A percentile compares a stretch with the other conserved stretches of the same genome.
Conservation (phyloP, 1,140 invertebrate genomes). For the Hypothenemus hampei region DNA sequence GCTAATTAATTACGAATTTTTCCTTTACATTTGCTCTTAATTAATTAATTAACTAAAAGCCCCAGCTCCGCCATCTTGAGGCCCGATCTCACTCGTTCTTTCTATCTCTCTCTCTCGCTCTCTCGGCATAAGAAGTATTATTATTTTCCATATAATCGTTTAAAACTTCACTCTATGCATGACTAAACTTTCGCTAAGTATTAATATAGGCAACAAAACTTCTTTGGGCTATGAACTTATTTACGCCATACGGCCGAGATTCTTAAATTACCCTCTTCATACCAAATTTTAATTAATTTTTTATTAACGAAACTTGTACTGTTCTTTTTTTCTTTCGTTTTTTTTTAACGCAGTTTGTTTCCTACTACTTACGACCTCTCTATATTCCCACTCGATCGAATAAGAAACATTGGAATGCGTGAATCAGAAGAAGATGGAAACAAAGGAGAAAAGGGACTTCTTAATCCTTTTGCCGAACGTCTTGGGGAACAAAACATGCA, state of each 20-base stretch:
- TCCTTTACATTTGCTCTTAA: constrained; percentile 26
- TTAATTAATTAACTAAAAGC: constrained; percentile 32
- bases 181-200: constrained; percentile 28
- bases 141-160: constrained; percentile 31
- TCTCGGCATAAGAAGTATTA: constrained; percentile 26
- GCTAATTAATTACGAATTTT: constrained; percentile 27
- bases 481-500: constrained; percentile 29
- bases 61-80: constrained; percentile 20
- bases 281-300: too few relatives aligned
- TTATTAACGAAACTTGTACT: too few relatives aligned
- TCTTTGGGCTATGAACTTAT: constrained; percentile 16
- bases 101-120: too few relatives aligned
- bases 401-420: too few relatives aligned
- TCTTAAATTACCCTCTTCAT: neutral
- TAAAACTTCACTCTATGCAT: constrained; percentile 29
- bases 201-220: constrained; percentile 31
- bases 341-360: too few relatives aligned
- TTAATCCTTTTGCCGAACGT: constrained; percentile 23
- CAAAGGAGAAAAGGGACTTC: constrained; percentile 11
- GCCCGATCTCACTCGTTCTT: constrained; percentile 4
- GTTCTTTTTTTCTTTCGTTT: too few relatives aligned
- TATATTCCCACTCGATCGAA: too few relatives aligned
- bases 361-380: too few relatives aligned
- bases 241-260: constrained; percentile 5
- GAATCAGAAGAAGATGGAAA: constrained; percentile 14